These are phyloP conservation scores for Tenthredo amoena DNA, from an alignment of 2,888 invertebrate genomes.

Conservation along the genomic window DNA sequence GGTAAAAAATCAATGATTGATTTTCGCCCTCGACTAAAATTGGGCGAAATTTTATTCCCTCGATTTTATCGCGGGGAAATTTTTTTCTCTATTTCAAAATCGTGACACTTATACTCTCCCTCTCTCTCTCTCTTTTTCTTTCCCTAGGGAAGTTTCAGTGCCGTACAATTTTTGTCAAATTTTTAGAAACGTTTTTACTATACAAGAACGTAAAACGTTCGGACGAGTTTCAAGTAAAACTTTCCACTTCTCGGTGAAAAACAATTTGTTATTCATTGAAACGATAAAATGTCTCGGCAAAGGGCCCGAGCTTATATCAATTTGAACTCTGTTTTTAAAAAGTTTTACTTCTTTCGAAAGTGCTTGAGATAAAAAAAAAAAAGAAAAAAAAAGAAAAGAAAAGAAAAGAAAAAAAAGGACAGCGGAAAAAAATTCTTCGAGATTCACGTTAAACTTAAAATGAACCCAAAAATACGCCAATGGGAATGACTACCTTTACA, in stretches of 20 bases:
- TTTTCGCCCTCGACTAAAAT: background rate
- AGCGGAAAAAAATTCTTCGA: background rate
- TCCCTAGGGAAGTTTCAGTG: background rate
- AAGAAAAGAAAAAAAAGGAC: background rate
- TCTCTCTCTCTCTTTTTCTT: no score
- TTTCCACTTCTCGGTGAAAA: background rate
- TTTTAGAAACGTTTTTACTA: background rate
- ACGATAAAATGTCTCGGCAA: background rate
- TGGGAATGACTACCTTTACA: background rate
- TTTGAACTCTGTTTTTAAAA: slow-evolving; percentile 15
- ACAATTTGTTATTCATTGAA: slow-evolving; percentile 37
- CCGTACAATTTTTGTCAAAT: background rate
- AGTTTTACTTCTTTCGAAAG: slow-evolving; percentile 23
- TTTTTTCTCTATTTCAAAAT: background rate
- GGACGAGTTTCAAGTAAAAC: slow-evolving; percentile 18
- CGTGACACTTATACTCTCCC: background rate
- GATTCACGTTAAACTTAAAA: background rate
- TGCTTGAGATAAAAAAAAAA: background rate
- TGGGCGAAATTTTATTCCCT: background rate
- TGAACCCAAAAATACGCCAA: background rate
- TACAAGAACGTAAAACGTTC: background rate
- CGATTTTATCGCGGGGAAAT: background rate
- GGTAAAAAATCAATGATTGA: background rate
- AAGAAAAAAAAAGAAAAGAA: background rate
- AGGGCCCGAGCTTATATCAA: background rate